Evolutionary conservation across 2,797 vertebrate species (phyloP).

Genomic region (Distichodus sexfasciatus): DNA sequence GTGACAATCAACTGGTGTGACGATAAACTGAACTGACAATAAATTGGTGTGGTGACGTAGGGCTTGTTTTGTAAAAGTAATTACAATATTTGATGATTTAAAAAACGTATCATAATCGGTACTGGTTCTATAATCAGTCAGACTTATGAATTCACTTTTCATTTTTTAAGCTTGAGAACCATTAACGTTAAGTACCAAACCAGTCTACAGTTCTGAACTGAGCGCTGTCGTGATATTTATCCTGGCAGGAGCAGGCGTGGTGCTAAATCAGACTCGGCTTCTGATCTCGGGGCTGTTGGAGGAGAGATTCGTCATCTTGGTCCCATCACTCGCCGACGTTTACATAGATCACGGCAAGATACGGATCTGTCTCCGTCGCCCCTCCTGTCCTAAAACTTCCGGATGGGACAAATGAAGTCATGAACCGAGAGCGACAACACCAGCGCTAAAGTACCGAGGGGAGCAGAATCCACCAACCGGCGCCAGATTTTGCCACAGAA

Average conservation of each 20-base stretch:
- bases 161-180: not conserved
- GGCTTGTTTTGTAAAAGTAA: too few species aligned
- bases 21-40: too few species aligned
- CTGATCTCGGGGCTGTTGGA: conserved; percentile 36
- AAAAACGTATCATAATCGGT: too few species aligned
- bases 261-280: conserved; percentile 32
- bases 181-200: conserved; percentile 15
- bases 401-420: not conserved
- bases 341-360: conserved; percentile 44
- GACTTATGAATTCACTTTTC: too few species aligned
- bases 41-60: too few species aligned
- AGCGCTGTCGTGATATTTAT: conserved; percentile 37
- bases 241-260: conserved; percentile 28
- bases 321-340: conserved; percentile 26
- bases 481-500: too few species aligned
- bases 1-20: too few species aligned
- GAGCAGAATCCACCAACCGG: too few species aligned
- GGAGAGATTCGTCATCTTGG: conserved; percentile 40
- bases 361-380: conserved; percentile 30
- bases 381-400: not conserved
- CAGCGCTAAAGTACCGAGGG: not conserved
- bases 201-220: not conserved
- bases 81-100: too few species aligned
- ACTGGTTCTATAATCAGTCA: too few species aligned
- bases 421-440: too few species aligned